Base-by-base conservation (phyloP, 1,140 invertebrate species). In the Tetramorium parvispinum region DNA sequence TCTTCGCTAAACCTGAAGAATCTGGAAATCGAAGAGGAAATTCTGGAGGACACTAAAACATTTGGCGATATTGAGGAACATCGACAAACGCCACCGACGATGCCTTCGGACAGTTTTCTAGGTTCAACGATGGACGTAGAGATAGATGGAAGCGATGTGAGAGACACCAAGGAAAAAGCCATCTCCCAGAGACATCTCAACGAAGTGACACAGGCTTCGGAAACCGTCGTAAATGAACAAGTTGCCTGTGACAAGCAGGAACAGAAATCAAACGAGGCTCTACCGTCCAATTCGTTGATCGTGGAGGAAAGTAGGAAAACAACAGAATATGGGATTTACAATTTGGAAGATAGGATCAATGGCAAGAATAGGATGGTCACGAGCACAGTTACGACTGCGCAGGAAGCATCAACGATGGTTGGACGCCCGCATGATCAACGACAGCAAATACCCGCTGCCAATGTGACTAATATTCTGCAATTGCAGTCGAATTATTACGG, bases 401-500 rank as follows among this genome's bases (percentile, higher is more conserved):
- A 83, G n/a, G 55, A 75, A 37, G 13, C 16, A 16, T 16, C 78
- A 8, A 53, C 13, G 37, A 81, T 37, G 7, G 21, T 57, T 8
- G 27, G 18, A 49, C 68, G 27, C 21, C 27, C 40, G n/a, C 68
- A n/a, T n/a, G n/a, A n/a, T n/a, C n/a, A n/a, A n/a, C n/a, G n/a
- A n/a, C n/a, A n/a, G n/a, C n/a, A 73, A 85, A 18, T 55, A n/a
- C 21, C 85, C 3, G 1, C 78, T 1, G 21, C 77, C 21, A 81
- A 85, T 65, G 53, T 85, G 21, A 87, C 66, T 40, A 87, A 85
- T 4, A 85, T 87, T 3, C 55, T 87, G 27, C 85, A 87, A 27
- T 8, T 87, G 24, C 63, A 85, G 24, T 87, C 81, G 27, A 85
- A 85, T 75, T 85, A 76, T 75, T 87, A 85, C 40, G 70, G 73